Conservation (phyloP, 2,113 vertebrate genomes). For the Sciurus niger region DNA sequence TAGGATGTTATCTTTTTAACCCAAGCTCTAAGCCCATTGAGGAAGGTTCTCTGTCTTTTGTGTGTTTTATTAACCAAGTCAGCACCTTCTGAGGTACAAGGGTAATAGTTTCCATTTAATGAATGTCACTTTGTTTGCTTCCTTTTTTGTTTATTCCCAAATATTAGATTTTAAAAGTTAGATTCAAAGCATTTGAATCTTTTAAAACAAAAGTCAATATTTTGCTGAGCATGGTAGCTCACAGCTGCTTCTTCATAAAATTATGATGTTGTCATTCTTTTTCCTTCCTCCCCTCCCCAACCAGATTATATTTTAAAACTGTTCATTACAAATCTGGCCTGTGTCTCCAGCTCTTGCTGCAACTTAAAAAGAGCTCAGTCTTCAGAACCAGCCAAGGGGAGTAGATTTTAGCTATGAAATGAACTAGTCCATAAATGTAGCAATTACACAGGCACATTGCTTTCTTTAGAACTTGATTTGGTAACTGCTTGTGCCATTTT, state of each 20-base stretch:
- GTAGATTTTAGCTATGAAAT: conserved; percentile 80
- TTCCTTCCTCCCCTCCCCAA: background rate
- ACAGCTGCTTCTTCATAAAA: conserved; percentile 45
- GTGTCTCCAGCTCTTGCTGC: conserved; percentile 61
- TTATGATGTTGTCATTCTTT: conserved; percentile 62
- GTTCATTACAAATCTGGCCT: conserved; percentile 66
- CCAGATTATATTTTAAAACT: conserved; percentile 75
- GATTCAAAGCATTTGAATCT: conserved; percentile 51
- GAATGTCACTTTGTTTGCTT: conserved; percentile 52
- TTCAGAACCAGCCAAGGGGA: conserved; percentile 73
- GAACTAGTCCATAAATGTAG: conserved; percentile 74
- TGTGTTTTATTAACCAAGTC: conserved; percentile 47
- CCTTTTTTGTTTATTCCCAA: conserved; percentile 36
- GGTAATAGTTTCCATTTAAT: conserved; percentile 44
- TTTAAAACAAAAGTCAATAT: conserved; percentile 61
- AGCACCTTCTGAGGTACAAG: background rate
- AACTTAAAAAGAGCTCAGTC: conserved; percentile 77
- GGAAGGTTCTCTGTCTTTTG: background rate
- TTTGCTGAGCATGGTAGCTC: background rate
- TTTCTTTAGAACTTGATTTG: conserved; percentile 82
- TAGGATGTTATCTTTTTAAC: conserved; percentile 1
- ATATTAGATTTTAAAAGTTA: background rate
- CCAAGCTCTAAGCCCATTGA: background rate
- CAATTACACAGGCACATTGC: conserved; percentile 74
- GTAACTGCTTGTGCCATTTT: conserved; percentile 78